Evolutionary conservation across 1,140 invertebrate species (phyloP), one percentile per base, ranked within the genome.

Genomic region (Ips nitidus): DNA sequence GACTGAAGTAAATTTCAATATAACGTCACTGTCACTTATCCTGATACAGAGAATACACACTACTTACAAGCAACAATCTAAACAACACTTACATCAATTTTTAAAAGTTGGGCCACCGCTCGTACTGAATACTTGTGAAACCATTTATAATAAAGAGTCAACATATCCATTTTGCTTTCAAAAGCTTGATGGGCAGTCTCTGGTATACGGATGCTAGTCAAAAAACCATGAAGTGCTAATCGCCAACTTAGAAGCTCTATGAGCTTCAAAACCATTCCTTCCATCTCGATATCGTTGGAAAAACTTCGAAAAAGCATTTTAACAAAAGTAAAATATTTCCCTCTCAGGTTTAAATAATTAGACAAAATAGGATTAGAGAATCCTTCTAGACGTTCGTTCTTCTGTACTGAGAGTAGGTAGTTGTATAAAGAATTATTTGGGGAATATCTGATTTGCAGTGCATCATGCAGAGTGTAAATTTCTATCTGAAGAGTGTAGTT

Each of bases 71-170:
- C 22, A 22, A 22, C 22, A 22, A 22, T 22, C 22, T 42, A 41
- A 59, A 59, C 39, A 8, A 41, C 57, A 55, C 6, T 60, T 68
- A 68, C 66, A 56, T 60, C 3, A n/a, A 39, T 5, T 2, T 41
- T 45, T 37, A 73, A 52, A 0, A 80, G n/a, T 41, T 77, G 74
- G 41, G 76, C 76, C 38, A 84, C 43, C 60, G 77, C 75, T 65
- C 64, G 56, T 4, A 85, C 73, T 45, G 84, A 77, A 78, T 82
- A 78, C 75, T 86, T 86, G 52, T 81, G 71, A n/a, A 86, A 74
- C 85, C 85, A 86, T 77, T 83, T 84, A 66, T 82, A 84, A 71
- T 86, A 84, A 4, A 85, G 75, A 63, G 83, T 78, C 8, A 86
- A 66, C 55, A 41, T 7, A 47, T 71, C 59, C 47, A 62, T 5